phyloP scores from a whole-genome alignment of 2,888 invertebrate species.

The Himalopsyche anomala region DNA sequence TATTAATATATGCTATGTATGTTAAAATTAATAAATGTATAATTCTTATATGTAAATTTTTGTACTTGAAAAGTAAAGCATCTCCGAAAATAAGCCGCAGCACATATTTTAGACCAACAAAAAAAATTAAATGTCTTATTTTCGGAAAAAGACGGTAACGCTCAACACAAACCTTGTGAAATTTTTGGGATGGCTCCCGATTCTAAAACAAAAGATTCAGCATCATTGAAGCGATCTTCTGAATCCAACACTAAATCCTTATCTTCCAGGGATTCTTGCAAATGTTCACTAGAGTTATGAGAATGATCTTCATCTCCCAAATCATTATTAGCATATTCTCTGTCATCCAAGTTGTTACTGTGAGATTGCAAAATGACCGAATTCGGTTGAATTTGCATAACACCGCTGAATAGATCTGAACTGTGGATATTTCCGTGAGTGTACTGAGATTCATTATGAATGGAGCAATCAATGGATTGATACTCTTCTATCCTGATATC shows the following conservation, averaged over 20 bases:
- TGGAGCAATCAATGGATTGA: conserved; percentile 47
- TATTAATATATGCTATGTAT: too few relatives aligned
- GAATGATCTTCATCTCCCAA: conserved; percentile 53
- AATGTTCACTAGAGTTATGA: conserved; percentile 44
- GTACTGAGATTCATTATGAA: conserved; percentile 40
- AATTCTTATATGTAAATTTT: too few relatives aligned
- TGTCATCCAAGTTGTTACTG: conserved; percentile 48
- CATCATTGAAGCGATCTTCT: conserved; percentile 85
- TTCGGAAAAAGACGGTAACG: too few relatives aligned
- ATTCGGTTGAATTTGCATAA: conserved; percentile 65
- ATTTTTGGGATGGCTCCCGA: conserved; percentile 74
- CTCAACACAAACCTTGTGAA: neutral
- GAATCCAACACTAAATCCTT: conserved; percentile 57
- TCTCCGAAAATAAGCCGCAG: too few relatives aligned
- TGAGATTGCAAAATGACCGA: conserved; percentile 63
- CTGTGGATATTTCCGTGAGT: conserved; percentile 44
- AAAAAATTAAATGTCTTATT: too few relatives aligned
- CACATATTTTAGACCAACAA: too few relatives aligned
- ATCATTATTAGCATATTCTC: conserved; percentile 50
- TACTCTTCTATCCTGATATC: conserved; percentile 51
- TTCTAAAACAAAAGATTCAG: conserved; percentile 87
- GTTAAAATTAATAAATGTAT: too few relatives aligned
- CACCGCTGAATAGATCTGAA: conserved; percentile 59
- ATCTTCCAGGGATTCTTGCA: conserved; percentile 56
- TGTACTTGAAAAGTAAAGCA: too few relatives aligned